These are phyloP conservation scores for Plecturocebus donacophilus DNA, from an alignment of 2,113 vertebrate genomes.

Conservation along the genomic window DNA sequence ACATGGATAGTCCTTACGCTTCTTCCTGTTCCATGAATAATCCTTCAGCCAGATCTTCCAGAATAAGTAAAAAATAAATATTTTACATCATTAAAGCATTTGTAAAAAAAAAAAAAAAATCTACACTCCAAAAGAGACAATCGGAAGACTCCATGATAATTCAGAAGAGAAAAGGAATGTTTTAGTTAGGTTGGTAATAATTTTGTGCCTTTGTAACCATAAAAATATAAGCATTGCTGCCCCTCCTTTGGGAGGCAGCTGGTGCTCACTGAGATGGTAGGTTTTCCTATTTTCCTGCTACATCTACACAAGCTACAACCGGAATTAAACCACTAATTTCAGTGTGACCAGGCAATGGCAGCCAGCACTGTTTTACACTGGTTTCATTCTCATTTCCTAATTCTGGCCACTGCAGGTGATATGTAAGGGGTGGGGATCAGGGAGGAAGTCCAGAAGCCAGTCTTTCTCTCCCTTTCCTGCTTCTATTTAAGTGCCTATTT, in stretches of 20 bases:
- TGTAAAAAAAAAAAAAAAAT: constrained; percentile 1
- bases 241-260: constrained; percentile 69
- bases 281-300: constrained; percentile 71
- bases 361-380: constrained; percentile 1
- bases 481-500: constrained; percentile 71
- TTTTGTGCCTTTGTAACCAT: constrained; percentile 89
- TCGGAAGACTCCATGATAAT: constrained; percentile 72
- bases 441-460: constrained; percentile 73
- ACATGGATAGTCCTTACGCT: constrained; percentile 86
- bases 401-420: constrained; percentile 17
- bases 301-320: constrained; percentile 65
- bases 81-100: constrained; percentile 79
- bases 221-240: constrained; percentile 71
- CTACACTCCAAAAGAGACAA: constrained; percentile 61
- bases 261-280: constrained; percentile 81
- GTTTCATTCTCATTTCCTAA: constrained; percentile 53
- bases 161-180: constrained; percentile 84
- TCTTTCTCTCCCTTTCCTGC: constrained; percentile 57
- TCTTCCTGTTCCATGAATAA: constrained; percentile 81
- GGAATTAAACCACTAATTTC: constrained; percentile 66
- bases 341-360: constrained; percentile 55
- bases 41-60: constrained; percentile 82
- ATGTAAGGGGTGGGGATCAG: background rate
- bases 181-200: constrained; percentile 66
- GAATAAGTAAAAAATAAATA: constrained; percentile 88